A percentile compares a stretch with the other conserved stretches of the same genome.
phyloP scores from a whole-genome alignment of 2,888 invertebrate genomes.

The Acanthopleura granulata region DNA sequence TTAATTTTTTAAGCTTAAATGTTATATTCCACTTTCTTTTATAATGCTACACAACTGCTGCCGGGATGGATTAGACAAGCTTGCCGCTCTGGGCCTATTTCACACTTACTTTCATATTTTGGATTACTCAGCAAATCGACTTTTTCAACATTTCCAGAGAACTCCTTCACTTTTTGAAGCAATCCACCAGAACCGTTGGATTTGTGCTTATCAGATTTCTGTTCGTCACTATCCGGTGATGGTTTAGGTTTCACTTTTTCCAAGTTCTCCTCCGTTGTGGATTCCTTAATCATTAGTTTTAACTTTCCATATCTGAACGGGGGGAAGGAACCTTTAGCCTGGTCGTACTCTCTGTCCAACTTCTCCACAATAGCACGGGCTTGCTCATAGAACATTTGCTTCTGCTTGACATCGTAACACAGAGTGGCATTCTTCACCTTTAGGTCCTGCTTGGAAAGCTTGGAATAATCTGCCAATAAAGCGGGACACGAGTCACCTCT shows the following conservation, averaged over 20 bases:
- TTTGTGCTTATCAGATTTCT: not conserved
- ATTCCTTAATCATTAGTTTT: slow-evolving; percentile 4
- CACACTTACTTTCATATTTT: slow-evolving; percentile 10
- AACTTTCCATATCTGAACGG: not conserved
- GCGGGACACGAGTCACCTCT: no score
- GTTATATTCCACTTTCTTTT: no score
- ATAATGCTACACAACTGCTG: no score
- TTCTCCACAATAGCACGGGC: slow-evolving; percentile 2
- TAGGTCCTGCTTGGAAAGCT: slow-evolving; percentile 11
- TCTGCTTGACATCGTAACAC: slow-evolving; percentile 10
- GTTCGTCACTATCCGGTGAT: not conserved
- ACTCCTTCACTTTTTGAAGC: slow-evolving; percentile 12
- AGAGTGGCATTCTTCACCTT: slow-evolving; percentile 13
- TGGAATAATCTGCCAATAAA: slow-evolving; percentile 10
- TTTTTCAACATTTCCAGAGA: not conserved
- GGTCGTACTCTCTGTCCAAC: slow-evolving; percentile 12
- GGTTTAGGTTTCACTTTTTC: slow-evolving; percentile 13
- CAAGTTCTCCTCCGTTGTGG: slow-evolving; percentile 8
- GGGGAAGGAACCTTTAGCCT: not conserved
- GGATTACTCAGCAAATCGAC: slow-evolving; percentile 3
- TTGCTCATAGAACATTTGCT: not conserved
- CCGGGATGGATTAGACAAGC: no score
- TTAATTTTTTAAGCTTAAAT: no score
- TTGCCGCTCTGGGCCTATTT: no score
- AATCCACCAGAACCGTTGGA: not conserved